Base-by-base conservation (phyloP, 2,888 invertebrate species). In the Chrysotoxum bicinctum region DNA sequence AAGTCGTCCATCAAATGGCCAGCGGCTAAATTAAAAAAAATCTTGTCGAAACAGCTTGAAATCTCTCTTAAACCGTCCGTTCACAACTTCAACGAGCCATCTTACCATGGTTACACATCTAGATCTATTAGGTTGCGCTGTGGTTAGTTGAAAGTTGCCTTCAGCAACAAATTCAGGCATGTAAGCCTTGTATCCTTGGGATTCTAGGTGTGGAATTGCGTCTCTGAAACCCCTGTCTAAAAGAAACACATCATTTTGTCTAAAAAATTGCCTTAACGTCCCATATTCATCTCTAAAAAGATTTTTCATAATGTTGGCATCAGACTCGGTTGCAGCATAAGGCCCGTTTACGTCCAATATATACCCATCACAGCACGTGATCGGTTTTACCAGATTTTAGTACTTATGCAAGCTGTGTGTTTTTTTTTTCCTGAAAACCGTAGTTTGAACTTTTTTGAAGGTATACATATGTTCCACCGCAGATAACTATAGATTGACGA, bases 21-120 rank as follows among this genome's bases (percentile, higher is more conserved):
- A 48, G 45, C 45, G 10, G 45, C 45, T 48, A 48, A 48, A 48
- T 37, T 48, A 48, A 48, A 48, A 48, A 48, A 48, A 48, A 48
- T 8, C 5, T 21, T 48, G 19, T 21, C 45, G 45, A 21, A n/a
- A n/a, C n/a, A n/a, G n/a, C n/a, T n/a, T n/a, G n/a, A n/a, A n/a
- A n/a, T n/a, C n/a, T n/a, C n/a, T n/a, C n/a, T n/a, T n/a, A n/a
- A n/a, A n/a, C n/a, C n/a, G n/a, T n/a, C n/a, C n/a, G n/a, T n/a
- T n/a, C 45, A 48, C 21, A 21, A 48, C 45, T 48, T 48, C 21
- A 21, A 48, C 45, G 19, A 48, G 21, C 45, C 45, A 48, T 48
- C 45, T 48, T 19, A 48, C 43, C 43, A 19, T 37, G 1, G 37
- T 37, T 37, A 37, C 37, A 37, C 10, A 37, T 12, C 37, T 37